Conservation (phyloP, 2,888 invertebrate genomes). For the Spilosoma lubricipeda region DNA sequence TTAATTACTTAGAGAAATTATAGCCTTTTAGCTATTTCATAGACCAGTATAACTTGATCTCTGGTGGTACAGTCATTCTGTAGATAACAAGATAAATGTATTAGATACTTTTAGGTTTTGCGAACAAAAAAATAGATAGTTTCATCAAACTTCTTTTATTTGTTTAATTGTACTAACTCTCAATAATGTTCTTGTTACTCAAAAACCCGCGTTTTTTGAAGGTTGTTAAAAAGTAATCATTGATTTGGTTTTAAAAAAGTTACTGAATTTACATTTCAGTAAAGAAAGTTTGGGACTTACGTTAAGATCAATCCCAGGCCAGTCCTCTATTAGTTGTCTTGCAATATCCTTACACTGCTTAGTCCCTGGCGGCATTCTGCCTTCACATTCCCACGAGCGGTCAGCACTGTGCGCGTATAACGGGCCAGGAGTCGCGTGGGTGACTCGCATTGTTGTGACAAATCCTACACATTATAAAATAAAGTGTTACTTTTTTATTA, state of each 20-base stretch:
- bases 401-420: constrained; percentile 91
- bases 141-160: no score
- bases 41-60: no score
- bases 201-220: neutral
- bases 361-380: constrained; percentile 85
- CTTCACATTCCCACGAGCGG: constrained; percentile 94
- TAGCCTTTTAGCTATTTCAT: neutral
- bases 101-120: no score
- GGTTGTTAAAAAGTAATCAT: neutral
- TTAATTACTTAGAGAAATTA: neutral
- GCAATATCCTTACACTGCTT: constrained; percentile 93
- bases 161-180: no score
- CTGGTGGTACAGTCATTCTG: neutral
- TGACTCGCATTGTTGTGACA: constrained; percentile 93
- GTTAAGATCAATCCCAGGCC: constrained; percentile 91
- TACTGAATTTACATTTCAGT: neutral
- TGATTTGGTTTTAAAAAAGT: no score
- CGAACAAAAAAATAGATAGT: no score
- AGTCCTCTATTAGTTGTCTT: constrained; percentile 91
- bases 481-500: no score
- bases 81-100: no score
- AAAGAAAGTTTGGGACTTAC: constrained; percentile 70
- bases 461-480: neutral
- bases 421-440: constrained; percentile 95
- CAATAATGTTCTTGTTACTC: no score